phyloP scores from a whole-genome alignment of 2,888 invertebrate species.

The Drosophila melanosoma region DNA sequence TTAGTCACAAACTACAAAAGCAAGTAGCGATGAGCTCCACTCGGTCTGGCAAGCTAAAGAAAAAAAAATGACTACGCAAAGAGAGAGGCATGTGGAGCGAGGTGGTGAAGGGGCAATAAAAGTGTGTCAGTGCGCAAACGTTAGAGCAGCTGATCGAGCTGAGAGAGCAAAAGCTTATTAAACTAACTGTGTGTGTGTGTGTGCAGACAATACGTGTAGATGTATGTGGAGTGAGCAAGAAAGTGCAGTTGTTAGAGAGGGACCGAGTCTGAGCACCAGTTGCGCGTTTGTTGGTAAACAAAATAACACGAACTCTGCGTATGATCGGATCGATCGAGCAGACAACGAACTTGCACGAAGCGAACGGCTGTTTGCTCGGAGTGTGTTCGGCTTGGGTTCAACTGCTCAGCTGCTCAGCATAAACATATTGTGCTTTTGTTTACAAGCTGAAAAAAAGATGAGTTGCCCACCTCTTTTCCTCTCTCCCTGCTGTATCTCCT shows the following conservation, averaged over 20 bases:
- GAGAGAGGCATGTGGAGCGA: conserved; percentile 41
- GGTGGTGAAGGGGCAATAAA: conserved; percentile 27
- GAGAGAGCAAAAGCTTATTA: conserved; percentile 24
- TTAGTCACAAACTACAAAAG: conserved; percentile 66
- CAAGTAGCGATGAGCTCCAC: conserved; percentile 66
- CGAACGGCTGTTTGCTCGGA: not conserved
- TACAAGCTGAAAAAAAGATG: conserved; percentile 41
- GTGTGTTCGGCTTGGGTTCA: not conserved
- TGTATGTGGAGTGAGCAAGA: not conserved
- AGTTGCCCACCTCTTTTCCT: not conserved
- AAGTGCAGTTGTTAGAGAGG: conserved; percentile 7
- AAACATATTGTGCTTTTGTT: conserved; percentile 67
- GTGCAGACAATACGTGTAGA: not conserved
- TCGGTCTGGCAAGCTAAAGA: conserved; percentile 57
- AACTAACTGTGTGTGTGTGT: not conserved
- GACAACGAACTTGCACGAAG: conserved; percentile 16
- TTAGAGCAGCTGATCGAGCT: conserved; percentile 75
- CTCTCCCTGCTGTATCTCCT: not conserved
- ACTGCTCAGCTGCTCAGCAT: conserved; percentile 77
- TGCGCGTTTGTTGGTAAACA: conserved; percentile 76
- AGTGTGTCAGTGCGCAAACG: conserved; percentile 80
- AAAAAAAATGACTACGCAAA: conserved; percentile 53
- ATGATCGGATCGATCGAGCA: conserved; percentile 50
- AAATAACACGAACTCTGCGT: conserved; percentile 73
- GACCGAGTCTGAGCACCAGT: conserved; percentile 11